These are phyloP conservation scores for Epinotia brunnichana DNA, from an alignment of 2,888 invertebrate genomes.

Conservation along the genomic window DNA sequence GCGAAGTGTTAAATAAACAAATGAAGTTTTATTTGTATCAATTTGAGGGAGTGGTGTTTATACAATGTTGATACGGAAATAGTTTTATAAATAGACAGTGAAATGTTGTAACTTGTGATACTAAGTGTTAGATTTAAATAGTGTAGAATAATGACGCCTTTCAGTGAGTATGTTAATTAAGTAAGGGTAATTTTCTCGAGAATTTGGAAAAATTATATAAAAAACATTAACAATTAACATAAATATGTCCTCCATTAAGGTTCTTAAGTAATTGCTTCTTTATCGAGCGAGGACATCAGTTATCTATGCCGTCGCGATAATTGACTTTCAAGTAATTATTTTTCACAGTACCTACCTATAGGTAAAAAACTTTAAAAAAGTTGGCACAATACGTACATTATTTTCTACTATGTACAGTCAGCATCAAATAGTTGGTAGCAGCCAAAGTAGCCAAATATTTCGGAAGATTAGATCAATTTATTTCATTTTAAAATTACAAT, in stretches of 20 bases:
- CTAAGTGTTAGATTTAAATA: constrained; percentile 14
- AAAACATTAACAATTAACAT: background rate
- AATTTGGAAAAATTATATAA: background rate
- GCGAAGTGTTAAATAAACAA: constrained; percentile 19
- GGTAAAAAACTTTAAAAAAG: background rate
- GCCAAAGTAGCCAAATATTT: no score
- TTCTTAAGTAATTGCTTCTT: constrained; percentile 13
- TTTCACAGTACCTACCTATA: background rate
- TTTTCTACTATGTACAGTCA: no score
- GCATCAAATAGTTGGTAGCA: no score
- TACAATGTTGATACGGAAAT: constrained; percentile 23
- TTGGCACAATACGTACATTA: no score
- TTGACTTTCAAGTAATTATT: constrained; percentile 18
- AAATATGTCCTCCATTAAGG: background rate
- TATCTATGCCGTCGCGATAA: constrained; percentile 31
- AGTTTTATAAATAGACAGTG: constrained; percentile 3
- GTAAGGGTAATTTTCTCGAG: background rate
- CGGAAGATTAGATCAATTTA: no score
- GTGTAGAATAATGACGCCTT: constrained; percentile 14
- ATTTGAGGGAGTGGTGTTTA: background rate
- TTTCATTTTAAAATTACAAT: no score
- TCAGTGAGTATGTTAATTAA: constrained; percentile 27
- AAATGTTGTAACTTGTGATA: constrained; percentile 1
- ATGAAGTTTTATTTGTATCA: constrained; percentile 9
- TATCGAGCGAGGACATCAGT: constrained; percentile 24